Percentiles rank a stretch among this genome's conserved stretches.
phyloP scores from a whole-genome alignment of 2,888 invertebrate species.

The Oscheius sp. region DNA sequence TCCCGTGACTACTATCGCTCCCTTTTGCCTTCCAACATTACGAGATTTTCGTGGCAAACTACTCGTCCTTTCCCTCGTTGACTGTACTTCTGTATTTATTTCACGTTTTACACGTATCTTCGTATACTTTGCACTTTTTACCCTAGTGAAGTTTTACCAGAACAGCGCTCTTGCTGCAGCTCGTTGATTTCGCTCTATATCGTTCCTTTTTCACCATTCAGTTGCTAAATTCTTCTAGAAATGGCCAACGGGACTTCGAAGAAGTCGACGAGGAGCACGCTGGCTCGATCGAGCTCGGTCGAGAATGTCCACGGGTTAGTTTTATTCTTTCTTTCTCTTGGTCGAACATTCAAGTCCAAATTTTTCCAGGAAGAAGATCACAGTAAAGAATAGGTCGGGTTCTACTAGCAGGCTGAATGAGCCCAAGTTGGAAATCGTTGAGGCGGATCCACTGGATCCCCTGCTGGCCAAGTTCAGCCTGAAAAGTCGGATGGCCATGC shows the following conservation, averaged over 20 bases:
- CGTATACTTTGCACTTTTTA: too few species aligned
- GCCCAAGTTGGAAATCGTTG: not conserved
- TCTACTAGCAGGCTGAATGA: not conserved
- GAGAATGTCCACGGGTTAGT: not conserved
- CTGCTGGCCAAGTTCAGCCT: not conserved
- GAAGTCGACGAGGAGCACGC: too few species aligned
- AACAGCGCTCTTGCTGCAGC: not conserved
- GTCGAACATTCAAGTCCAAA: not conserved
- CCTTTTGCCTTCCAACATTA: not conserved
- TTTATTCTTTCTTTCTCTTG: not conserved
- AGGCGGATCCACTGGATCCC: not conserved
- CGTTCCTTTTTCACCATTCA: not conserved
- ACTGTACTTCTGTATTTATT: not conserved
- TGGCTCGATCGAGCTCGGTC: not conserved
- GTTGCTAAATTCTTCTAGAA: not conserved
- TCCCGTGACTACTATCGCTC: not conserved
- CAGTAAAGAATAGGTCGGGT: not conserved
- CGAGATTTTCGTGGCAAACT: conserved; percentile 7
- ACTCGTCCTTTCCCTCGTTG: not conserved
- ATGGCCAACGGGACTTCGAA: too few species aligned
- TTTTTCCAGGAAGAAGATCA: not conserved
- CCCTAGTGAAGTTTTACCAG: too few species aligned
- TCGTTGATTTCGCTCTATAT: not conserved
- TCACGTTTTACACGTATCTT: not conserved
- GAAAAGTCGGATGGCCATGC: not conserved